phyloP scores from a whole-genome alignment of 2,797 vertebrate genomes.

The Anas georgica region DNA sequence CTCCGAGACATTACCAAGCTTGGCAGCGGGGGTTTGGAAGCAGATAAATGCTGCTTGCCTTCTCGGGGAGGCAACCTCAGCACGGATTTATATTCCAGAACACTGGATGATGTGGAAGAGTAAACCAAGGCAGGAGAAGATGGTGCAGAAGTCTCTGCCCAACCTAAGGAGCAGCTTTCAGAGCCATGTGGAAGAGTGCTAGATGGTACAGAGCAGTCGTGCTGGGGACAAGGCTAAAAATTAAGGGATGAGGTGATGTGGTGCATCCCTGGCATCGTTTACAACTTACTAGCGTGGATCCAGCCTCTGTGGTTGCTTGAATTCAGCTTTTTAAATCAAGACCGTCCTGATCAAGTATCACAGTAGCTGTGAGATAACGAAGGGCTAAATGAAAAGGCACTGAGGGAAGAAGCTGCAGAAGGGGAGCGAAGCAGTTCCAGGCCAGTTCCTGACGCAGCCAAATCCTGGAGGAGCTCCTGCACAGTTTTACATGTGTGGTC shows the following conservation, averaged over 20 bases:
- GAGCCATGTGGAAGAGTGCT: neutral
- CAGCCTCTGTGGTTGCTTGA: neutral
- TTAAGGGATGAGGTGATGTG: neutral
- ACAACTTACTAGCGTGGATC: neutral
- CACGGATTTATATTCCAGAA: neutral
- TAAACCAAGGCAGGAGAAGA: neutral
- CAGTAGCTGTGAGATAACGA: neutral
- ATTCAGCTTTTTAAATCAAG: neutral
- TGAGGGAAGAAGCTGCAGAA: neutral
- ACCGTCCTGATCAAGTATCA: neutral
- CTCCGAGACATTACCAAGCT: neutral
- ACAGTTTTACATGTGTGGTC: neutral
- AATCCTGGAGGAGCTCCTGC: neutral
- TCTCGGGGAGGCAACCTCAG: neutral
- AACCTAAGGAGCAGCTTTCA: neutral
- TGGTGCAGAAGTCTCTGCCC: neutral
- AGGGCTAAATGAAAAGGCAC: neutral
- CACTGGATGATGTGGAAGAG: neutral
- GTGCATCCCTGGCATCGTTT: neutral
- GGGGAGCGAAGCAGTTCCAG: neutral
- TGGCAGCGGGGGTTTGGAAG: neutral
- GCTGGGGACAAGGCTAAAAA: neutral
- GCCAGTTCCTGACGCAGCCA: rapidly evolving
- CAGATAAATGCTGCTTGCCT: neutral
- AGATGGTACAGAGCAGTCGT: neutral